Percentiles rank a stretch among this genome's conserved stretches.
These are phyloP conservation scores for Porphyrio hochstetteri DNA, from an alignment of 2,113 vertebrate species.

Conservation along the genomic window DNA sequence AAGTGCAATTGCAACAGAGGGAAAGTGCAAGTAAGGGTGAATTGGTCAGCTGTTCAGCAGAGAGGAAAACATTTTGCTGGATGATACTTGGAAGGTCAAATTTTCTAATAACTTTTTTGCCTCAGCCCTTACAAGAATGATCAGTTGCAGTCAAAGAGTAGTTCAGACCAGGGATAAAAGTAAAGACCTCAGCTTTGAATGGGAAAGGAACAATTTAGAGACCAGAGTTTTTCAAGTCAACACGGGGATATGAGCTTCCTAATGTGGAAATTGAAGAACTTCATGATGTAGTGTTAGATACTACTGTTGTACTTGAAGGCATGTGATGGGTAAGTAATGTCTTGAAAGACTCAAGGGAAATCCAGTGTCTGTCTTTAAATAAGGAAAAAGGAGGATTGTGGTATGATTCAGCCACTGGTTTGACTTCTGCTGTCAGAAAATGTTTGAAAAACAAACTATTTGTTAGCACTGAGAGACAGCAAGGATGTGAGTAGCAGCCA, in stretches of 20 bases:
- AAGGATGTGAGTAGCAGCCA: background rate
- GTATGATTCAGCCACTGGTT: background rate
- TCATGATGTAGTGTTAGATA: background rate
- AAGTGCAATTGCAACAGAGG: background rate
- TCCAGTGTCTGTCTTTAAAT: background rate
- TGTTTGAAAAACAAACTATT: background rate
- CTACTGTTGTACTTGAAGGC: background rate
- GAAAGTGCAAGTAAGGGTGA: conserved; percentile 5
- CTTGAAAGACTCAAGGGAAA: background rate
- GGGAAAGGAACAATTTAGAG: background rate
- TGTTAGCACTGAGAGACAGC: background rate
- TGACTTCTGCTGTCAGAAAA: background rate
- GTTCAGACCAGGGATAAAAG: background rate
- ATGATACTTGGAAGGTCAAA: background rate
- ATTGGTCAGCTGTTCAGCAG: background rate
- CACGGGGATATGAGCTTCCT: background rate
- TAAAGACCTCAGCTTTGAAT: background rate
- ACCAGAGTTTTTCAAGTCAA: background rate
- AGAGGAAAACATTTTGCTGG: background rate
- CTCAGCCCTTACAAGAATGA: background rate
- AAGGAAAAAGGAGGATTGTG: background rate
- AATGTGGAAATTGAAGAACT: background rate
- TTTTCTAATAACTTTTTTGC: background rate
- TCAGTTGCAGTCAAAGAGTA: background rate
- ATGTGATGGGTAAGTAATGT: background rate